Percentiles rank a stretch among this genome's conserved stretches.
phyloP scores from a whole-genome alignment of 2,113 vertebrate species.

The Benitochromis conjunctus region DNA sequence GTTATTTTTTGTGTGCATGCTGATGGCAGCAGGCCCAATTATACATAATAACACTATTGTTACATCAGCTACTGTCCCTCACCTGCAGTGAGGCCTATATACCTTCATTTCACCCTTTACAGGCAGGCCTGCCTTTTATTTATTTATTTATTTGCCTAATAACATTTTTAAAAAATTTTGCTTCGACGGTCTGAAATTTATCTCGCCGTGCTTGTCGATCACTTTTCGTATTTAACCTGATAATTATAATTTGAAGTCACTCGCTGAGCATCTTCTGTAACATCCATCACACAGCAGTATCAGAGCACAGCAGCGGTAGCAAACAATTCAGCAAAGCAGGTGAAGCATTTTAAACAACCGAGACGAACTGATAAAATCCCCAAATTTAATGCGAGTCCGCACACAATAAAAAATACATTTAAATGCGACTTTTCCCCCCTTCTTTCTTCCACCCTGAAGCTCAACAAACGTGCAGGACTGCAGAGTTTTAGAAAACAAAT shows the following conservation, averaged over 20 bases:
- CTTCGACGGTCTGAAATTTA: neutral
- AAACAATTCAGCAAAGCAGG: conserved; percentile 21
- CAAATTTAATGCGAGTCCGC: conserved; percentile 23
- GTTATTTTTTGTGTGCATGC: neutral
- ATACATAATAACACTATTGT: neutral
- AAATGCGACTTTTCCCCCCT: neutral
- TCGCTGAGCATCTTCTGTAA: neutral
- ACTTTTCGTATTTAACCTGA: neutral
- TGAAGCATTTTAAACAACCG: conserved; percentile 34
- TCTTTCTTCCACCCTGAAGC: neutral
- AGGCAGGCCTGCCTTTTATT: neutral
- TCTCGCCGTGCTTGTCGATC: neutral
- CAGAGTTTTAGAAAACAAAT: conserved; percentile 72
- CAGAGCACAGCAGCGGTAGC: conserved; percentile 3
- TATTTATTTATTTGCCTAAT: neutral
- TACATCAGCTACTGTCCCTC: neutral
- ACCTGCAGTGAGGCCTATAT: neutral
- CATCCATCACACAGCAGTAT: neutral
- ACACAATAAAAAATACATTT: neutral
- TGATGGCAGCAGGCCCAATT: neutral
- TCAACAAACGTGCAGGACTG: conserved; percentile 56
- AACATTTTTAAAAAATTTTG: neutral
- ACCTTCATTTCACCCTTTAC: neutral
- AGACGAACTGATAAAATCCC: conserved; percentile 32
- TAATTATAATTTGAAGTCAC: neutral